Evolutionary conservation across 2,797 vertebrate species (phyloP), one percentile per base, ranked within the genome.

Genomic region (Geotrypetes seraphini): DNA sequence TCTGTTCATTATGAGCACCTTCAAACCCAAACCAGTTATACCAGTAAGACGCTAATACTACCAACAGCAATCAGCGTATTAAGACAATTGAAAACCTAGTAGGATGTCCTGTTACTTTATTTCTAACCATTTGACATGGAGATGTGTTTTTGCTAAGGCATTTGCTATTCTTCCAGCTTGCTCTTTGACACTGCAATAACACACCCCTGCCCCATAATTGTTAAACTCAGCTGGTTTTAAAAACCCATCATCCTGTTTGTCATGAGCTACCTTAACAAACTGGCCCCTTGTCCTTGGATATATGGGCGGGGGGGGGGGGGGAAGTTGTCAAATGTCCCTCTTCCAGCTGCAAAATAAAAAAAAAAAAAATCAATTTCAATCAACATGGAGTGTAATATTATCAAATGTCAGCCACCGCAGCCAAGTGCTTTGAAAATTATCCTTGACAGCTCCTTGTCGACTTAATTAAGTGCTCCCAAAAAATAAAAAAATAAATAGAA

Each of bases 361-460:
- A 8, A 53, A 43, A 57, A 57, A 90, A 90, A 97, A 97, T 96
- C 92, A 95, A 97, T 97, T 97, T 96, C 91, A 97, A 97, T 96
- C 91, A 98, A 88, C 86, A 78, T 77, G 76, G 87, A 89, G 81
- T 83, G 89, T 87, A 95, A 97, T 95, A 97, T 97, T 97, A 96
- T 95, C 90, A 97, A 96, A 97, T 97, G 92, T 97, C 93, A 95
- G 88, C 84, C 82, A 79, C 75, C 63, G 82, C 81, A 73, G 69
- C 70, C 63, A 64, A 58, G 77, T 68, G 66, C 82, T 86, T 86
- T 73, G 84, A 91, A 93, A 96, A 97, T 94, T 86, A 96, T 92
- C 88, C 90, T 86, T 96, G 92, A 95, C 92, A 97, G 91, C 84
- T 88, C 89, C 88, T 92, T 86, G 85, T 85, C 79, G 81, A 96